phyloP scores from a whole-genome alignment of 2,113 vertebrate species.

The Burhinus bistriatus region DNA sequence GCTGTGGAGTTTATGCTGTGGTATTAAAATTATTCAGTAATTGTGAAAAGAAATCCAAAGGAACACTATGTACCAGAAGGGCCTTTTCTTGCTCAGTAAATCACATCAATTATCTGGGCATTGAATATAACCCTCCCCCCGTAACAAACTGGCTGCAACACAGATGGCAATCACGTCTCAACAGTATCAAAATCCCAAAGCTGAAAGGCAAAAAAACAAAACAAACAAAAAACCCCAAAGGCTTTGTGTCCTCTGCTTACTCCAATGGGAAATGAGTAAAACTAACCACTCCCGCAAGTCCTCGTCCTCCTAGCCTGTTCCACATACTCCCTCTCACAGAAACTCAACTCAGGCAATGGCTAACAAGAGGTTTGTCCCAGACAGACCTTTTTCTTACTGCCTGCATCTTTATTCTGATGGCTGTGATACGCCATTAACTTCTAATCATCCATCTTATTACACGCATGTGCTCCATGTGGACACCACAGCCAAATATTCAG shows the following conservation, averaged over 20 bases:
- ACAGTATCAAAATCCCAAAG: background rate
- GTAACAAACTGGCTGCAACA: background rate
- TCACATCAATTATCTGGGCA: background rate
- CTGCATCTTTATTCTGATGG: background rate
- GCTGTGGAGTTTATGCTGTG: background rate
- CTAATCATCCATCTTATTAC: background rate
- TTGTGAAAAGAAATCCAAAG: background rate
- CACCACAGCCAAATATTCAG: background rate
- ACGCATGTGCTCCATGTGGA: fast-evolving
- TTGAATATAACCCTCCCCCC: background rate
- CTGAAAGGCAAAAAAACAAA: background rate
- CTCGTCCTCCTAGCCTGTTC: background rate
- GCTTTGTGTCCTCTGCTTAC: background rate
- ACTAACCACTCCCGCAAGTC: background rate
- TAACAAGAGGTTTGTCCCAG: background rate
- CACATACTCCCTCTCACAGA: background rate
- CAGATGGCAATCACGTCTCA: background rate
- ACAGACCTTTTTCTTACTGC: background rate
- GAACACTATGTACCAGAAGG: background rate
- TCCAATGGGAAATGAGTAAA: background rate
- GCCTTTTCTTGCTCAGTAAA: background rate
- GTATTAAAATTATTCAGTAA: background rate
- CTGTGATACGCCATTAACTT: background rate
- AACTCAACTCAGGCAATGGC: background rate
- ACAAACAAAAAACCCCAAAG: background rate